phyloP scores from a whole-genome alignment of 2,113 vertebrate genomes.

The Catharus fuscescens region DNA sequence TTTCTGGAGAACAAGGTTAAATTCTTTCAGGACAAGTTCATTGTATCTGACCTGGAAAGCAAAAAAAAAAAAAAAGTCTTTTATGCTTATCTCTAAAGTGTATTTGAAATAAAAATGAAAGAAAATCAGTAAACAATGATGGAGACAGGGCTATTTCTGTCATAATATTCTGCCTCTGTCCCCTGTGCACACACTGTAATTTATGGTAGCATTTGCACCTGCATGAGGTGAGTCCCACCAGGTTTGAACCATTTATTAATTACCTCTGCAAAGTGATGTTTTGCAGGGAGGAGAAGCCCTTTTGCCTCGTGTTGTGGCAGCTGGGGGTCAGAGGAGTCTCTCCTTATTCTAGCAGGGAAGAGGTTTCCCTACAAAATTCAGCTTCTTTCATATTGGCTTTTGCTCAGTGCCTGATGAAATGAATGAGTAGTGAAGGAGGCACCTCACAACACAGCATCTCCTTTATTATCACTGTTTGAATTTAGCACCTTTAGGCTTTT shows the following conservation, averaged over 20 bases:
- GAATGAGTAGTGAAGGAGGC: background rate
- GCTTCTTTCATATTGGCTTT: background rate
- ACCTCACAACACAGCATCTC: background rate
- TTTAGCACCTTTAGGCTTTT: background rate
- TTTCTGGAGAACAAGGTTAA: background rate
- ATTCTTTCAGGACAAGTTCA: constrained; percentile 32
- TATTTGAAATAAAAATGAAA: background rate
- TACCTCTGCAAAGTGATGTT: background rate
- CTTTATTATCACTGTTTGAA: background rate
- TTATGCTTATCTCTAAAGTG: background rate
- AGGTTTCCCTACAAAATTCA: background rate
- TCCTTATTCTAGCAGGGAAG: background rate
- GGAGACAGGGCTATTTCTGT: background rate
- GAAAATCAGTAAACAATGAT: background rate
- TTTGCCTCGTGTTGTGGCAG: fast-evolving
- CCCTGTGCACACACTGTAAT: background rate
- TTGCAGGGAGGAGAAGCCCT: background rate
- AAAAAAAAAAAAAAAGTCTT: background rate
- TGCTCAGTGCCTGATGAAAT: background rate
- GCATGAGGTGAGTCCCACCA: background rate
- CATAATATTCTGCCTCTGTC: background rate
- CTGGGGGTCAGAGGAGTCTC: background rate
- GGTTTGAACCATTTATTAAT: background rate
- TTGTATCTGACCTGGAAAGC: background rate
- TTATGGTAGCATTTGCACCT: fast-evolving